phyloP scores from a whole-genome alignment of 2,113 vertebrate species.

The Dolichallabes microphthalmus region DNA sequence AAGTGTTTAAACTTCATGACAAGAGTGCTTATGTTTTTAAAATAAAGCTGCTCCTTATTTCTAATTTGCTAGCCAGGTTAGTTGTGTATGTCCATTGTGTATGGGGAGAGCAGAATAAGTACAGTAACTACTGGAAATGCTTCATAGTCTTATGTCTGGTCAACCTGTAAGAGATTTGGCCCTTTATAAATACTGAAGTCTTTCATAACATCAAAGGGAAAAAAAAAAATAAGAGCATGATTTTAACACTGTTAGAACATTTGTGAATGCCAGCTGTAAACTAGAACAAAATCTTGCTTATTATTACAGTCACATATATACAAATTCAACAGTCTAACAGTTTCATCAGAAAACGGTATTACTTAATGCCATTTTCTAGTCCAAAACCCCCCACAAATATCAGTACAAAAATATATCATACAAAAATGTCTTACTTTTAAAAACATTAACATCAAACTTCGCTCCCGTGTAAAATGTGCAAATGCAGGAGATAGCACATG shows the following conservation, averaged over 20 bases:
- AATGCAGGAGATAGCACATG: constrained; percentile 53
- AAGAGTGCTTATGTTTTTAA: not conserved
- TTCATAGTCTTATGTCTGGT: constrained; percentile 20
- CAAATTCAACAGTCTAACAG: constrained; percentile 75
- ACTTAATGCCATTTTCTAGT: constrained; percentile 64
- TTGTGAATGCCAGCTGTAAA: constrained; percentile 50
- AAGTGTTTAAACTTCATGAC: not conserved
- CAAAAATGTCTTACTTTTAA: constrained; percentile 67
- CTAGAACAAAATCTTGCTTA: constrained; percentile 61
- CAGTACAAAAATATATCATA: constrained; percentile 78
- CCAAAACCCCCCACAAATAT: constrained; percentile 57
- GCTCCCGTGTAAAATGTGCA: constrained; percentile 72
- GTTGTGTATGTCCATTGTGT: not conserved
- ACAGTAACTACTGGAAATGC: constrained; percentile 20
- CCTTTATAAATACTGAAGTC: constrained; percentile 47
- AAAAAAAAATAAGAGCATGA: constrained; percentile 61
- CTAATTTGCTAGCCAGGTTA: not conserved
- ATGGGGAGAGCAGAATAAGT: constrained; percentile 21
- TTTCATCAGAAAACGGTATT: constrained; percentile 55
- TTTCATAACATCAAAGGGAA: constrained; percentile 56
- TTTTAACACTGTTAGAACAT: constrained; percentile 51
- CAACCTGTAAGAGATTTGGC: not conserved
- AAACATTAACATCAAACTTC: constrained; percentile 74
- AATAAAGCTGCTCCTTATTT: not conserved
- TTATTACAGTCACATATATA: constrained; percentile 67